These are phyloP conservation scores for Danio albolineatus DNA, from an alignment of 2,797 vertebrate species.

Conservation along the genomic window DNA sequence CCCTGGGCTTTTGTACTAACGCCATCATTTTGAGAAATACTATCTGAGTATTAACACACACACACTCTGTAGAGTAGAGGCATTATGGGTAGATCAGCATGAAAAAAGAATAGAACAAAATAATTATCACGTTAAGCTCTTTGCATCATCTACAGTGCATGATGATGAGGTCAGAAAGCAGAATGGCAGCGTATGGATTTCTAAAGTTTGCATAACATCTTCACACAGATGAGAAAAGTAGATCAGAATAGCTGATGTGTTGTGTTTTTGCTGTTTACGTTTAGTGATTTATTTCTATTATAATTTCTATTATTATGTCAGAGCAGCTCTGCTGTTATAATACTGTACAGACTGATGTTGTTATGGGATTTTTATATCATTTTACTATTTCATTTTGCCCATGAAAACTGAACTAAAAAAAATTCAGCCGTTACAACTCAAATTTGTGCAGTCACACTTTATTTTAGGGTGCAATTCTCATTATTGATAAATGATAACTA, in stretches of 20 bases:
- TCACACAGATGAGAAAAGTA: slow-evolving; percentile 47
- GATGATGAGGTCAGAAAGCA: slow-evolving; percentile 34
- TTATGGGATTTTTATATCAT: not conserved
- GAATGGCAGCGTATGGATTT: slow-evolving; percentile 39
- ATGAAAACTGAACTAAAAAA: no score
- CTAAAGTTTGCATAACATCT: slow-evolving; percentile 35
- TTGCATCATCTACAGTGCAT: slow-evolving; percentile 9
- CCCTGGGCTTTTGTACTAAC: slow-evolving; percentile 40
- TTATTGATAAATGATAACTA: no score
- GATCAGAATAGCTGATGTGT: slow-evolving; percentile 15
- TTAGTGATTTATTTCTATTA: not conserved
- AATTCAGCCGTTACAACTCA: no score
- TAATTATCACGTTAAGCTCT: slow-evolving; percentile 32
- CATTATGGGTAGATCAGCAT: slow-evolving; percentile 10
- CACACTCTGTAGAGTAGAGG: not conserved
- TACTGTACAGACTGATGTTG: not conserved
- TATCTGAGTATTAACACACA: slow-evolving; percentile 43
- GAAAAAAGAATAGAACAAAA: slow-evolving; percentile 42
- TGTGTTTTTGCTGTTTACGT: not conserved
- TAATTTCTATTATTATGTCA: slow-evolving; percentile 6
- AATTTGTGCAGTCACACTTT: no score
- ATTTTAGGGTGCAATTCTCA: no score
- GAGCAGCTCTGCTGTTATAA: slow-evolving; percentile 26
- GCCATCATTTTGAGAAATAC: slow-evolving; percentile 40
- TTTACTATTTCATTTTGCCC: not conserved